A percentile compares a stretch with the other conserved stretches of the same genome.
These are phyloP conservation scores for Meles meles DNA, from an alignment of 2,113 vertebrate genomes.

Conservation along the genomic window DNA sequence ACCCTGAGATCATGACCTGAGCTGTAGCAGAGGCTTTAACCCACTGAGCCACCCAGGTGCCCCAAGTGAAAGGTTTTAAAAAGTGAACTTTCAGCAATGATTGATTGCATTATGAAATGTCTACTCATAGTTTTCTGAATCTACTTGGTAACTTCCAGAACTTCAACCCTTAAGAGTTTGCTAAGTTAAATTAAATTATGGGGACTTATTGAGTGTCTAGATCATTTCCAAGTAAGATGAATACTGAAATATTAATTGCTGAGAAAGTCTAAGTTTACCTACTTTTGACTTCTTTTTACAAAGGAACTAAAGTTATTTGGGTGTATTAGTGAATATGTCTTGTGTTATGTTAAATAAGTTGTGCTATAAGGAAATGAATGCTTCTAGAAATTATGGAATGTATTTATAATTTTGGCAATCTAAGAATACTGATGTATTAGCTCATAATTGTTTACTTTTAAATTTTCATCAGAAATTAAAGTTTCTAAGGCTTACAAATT, in stretches of 20 bases:
- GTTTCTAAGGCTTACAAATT: neutral
- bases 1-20: too few relatives aligned
- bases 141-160: neutral
- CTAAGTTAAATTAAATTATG: neutral
- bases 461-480: neutral
- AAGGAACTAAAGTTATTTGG: neutral
- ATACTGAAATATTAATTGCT: neutral
- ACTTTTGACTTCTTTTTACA: neutral
- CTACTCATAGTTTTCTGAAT: neutral
- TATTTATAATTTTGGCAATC: neutral
- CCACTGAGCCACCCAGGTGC: too few relatives aligned
- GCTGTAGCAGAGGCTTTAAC: too few relatives aligned
- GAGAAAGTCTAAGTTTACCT: neutral
- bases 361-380: neutral
- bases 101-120: neutral
- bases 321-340: neutral
- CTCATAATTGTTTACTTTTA: neutral
- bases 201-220: neutral
- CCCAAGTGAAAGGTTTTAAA: neutral
- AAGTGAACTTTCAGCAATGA: neutral
- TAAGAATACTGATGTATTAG: neutral
- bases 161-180: neutral
- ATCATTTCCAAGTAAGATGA: neutral
- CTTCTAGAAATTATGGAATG: neutral
- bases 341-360: neutral